Base-by-base conservation (phyloP, 2,113 vertebrate genomes). In the Oncorhynchus keta region DNA sequence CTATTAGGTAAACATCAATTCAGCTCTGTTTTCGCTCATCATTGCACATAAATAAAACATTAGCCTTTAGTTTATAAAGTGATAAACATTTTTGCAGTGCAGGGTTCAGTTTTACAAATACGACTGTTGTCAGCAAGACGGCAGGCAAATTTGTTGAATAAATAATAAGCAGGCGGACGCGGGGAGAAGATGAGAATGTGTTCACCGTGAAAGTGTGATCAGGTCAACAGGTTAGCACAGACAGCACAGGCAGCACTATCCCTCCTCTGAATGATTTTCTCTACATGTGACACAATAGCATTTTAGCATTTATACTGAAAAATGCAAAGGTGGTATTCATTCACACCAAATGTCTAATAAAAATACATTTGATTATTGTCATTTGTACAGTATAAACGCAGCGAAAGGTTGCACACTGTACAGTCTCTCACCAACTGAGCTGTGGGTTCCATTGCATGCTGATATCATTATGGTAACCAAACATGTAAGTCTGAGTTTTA, bases 41-140 rank as follows among this genome's bases (percentile, higher is more conserved):
- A 92, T 89, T 84, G 90, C 81, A 90, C 91, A 95, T 95, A 95
- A 95, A 97, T 95, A 97, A 96, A 95, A 95, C 93, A 96, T 94
- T 90, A 92, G 87, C 87, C 80, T 93, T 94, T 93, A 92, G 92
- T 93, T 95, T 93, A 95, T 94, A 94, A 95, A 92, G 93, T n/a
- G 95, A 94, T 95, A 95, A 95, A 95, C 92, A 94, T 94, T 95
- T 75, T 94, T 93, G 92, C 92, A 93, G 89, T 85, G 91, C 91
- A 91, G 88, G 87, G 87, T 94, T 95, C 89, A 90, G 90, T 93
- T 94, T 95, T 93, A 94, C 92, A 94, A 95, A 94, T 94, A 93
- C 89, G 93, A 94, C 90, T 93, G 90, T 93, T 94, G 93, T 95
- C 94, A 96, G 94, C 93, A 93, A 95, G 92, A 94, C 93, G 86